Evolutionary conservation across 1,140 invertebrate species (phyloP).

Genomic region (Euwallacea fornicatus): DNA sequence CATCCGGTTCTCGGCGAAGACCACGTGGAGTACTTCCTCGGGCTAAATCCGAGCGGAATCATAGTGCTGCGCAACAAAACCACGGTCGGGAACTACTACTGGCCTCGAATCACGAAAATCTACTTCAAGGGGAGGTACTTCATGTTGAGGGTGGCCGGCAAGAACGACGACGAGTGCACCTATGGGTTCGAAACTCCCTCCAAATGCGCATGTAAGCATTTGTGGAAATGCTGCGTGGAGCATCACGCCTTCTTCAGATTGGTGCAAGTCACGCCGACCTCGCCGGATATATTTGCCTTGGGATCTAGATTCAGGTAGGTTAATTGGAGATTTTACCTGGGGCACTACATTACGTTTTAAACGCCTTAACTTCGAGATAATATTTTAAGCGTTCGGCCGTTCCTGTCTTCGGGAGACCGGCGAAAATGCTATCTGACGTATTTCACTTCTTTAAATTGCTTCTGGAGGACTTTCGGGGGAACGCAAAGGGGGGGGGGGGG

Average conservation of each 20-base stretch:
- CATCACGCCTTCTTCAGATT: slow-evolving; percentile 98
- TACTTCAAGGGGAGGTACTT: slow-evolving; percentile 96
- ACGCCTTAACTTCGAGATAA: no score
- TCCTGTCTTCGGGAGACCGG: no score
- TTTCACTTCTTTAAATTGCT: no score
- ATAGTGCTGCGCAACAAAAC: slow-evolving; percentile 93
- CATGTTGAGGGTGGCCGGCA: slow-evolving; percentile 92
- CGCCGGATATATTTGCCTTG: slow-evolving; percentile 70
- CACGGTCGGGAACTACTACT: slow-evolving; percentile 99
- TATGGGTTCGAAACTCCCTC: slow-evolving; percentile 96
- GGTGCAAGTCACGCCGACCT: slow-evolving; percentile 72
- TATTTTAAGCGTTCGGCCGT: no score
- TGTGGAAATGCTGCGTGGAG: slow-evolving; percentile 98
- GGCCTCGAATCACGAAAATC: slow-evolving; percentile 95
- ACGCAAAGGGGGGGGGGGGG: no score
- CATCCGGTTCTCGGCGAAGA: slow-evolving; percentile 96
- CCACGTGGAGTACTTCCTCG: slow-evolving; percentile 94
- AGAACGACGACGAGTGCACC: slow-evolving; percentile 93
- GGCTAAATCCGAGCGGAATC: slow-evolving; percentile 95
- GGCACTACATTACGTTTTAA: neutral
- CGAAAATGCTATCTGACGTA: no score
- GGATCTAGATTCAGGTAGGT: slow-evolving; percentile 71
- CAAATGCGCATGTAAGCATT: slow-evolving; percentile 92
- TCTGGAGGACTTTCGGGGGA: no score
- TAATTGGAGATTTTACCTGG: slow-evolving; percentile 20